Base-by-base conservation (phyloP, 2,888 invertebrate genomes). In the Acrobasis suavella region DNA sequence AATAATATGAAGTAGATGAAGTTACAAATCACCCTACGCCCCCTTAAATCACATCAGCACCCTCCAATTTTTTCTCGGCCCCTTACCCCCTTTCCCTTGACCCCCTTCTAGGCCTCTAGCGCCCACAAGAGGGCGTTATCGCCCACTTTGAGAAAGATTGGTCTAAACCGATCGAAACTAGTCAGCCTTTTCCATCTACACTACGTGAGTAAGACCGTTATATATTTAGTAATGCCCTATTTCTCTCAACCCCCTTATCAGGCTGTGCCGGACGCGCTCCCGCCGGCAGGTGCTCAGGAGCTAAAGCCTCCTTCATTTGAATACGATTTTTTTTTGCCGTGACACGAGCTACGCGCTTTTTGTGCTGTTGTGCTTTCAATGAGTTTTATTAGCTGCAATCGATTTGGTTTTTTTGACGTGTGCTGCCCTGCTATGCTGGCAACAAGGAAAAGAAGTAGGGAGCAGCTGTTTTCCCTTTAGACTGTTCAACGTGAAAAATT, bases 231-330 rank as follows among this genome's bases (percentile, higher is more conserved):
- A 9, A 32, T 52, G n/a, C 32, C 32, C 55, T 55, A 15, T 55
- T 37, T 37, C 55, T 39, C 38, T 39, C 42, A 16, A 15, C 9
- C 39, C 42, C 39, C 56, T 16, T 56, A 10, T 46, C 56, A 46
- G 42, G 56, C 56, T 46, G 56, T 56, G 42, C 56, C 56, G 56
- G 56, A 56, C 42, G 56, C 56, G 42, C 7, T 14, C 17, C 17
- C 12, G 85, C 67, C 67, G 64, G 65, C 58, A 71, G 68, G 78
- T 78, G 78, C 78, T 70, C 67, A 75, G 77, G 68, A 50, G n/a
- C 14, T 14, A 59, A 58, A 59, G 39, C 74, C 70, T 78, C 80
- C 86, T 86, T 81, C 81, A 84, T 86, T 86, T 85, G 81, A 85
- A 86, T 85, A 86, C 69, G 75, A 77, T 77, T 77, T 83, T 82